Percentiles rank a stretch among this genome's conserved stretches.
phyloP scores from a whole-genome alignment of 2,888 invertebrate species.

The Furcula furcula region DNA sequence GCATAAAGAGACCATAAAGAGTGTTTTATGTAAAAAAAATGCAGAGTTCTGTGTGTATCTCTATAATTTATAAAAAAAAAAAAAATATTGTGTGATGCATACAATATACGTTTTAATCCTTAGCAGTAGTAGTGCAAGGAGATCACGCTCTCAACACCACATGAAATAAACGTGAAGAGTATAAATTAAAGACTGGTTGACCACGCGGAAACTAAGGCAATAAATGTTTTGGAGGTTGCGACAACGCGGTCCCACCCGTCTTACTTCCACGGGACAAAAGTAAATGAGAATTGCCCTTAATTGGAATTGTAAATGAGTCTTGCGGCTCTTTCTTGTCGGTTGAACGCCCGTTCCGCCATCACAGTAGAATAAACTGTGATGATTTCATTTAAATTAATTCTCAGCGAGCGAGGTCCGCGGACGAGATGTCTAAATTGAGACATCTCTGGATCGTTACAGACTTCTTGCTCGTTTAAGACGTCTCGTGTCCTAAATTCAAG shows the following conservation, averaged over 20 bases:
- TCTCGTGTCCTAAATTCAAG: slow-evolving; percentile 37
- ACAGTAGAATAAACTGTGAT: slow-evolving; percentile 76
- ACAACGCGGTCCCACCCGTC: slow-evolving; percentile 45
- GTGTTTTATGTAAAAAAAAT: too few species aligned
- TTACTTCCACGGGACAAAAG: slow-evolving; percentile 69
- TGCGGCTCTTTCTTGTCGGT: slow-evolving; percentile 74
- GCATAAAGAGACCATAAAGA: too few species aligned
- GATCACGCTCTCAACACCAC: slow-evolving; percentile 9
- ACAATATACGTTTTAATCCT: too few species aligned
- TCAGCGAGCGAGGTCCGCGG: slow-evolving; percentile 45
- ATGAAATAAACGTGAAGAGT: slow-evolving; percentile 7
- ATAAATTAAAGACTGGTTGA: slow-evolving; percentile 15
- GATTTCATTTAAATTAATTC: slow-evolving; percentile 79
- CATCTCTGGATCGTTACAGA: slow-evolving; percentile 47
- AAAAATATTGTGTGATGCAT: too few species aligned
- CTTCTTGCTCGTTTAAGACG: slow-evolving; percentile 41
- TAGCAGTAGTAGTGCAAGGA: slow-evolving; percentile 3
- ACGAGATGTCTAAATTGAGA: slow-evolving; percentile 54
- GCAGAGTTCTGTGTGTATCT: too few species aligned
- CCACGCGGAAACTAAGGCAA: slow-evolving; percentile 28
- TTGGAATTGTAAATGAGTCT: slow-evolving; percentile 80
- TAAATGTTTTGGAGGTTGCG: slow-evolving; percentile 38
- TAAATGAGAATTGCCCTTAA: slow-evolving; percentile 78
- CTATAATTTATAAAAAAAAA: too few species aligned
- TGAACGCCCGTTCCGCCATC: slow-evolving; percentile 66